phyloP scores from a whole-genome alignment of 92 coral and sea anemone genomes.

The Muricea muricata region DNA sequence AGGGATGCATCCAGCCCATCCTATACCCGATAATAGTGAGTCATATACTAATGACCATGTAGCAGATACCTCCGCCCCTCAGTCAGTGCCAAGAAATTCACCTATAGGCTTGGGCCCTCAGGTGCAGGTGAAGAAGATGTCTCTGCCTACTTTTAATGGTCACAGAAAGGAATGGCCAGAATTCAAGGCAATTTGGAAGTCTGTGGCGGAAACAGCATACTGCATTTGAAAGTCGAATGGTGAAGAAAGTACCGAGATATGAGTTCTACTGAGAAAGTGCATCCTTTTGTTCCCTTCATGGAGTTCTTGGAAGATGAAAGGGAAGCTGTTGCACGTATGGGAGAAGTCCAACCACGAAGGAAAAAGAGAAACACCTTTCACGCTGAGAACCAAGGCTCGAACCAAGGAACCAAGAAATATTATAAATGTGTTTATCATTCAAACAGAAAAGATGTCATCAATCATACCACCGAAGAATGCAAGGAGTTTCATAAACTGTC shows the following conservation, averaged over 20 bases:
- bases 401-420: conserved; percentile 1
- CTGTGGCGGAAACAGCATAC: conserved; percentile 17
- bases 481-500: conserved; percentile 44
- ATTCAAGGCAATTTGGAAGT: conserved; percentile 24
- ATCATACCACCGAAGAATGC: conserved; percentile 30
- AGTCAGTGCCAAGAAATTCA: neutral
- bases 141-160: conserved; percentile 14
- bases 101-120: neutral
- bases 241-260: neutral
- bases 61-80: neutral
- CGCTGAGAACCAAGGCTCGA: neutral
- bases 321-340: conserved; percentile 19
- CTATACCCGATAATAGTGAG: neutral
- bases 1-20: neutral
- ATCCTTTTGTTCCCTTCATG: neutral
- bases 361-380: neutral
- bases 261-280: neutral
- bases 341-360: neutral
- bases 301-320: neutral
- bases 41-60: neutral
- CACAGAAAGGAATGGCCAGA: conserved; percentile 35
- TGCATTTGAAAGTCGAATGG: neutral
- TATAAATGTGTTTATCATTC: conserved; percentile 25
- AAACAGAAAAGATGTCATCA: conserved; percentile 33
- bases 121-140: conserved; percentile 8